Conservation (phyloP, 2,113 vertebrate species). For the Dromas ardeola region DNA sequence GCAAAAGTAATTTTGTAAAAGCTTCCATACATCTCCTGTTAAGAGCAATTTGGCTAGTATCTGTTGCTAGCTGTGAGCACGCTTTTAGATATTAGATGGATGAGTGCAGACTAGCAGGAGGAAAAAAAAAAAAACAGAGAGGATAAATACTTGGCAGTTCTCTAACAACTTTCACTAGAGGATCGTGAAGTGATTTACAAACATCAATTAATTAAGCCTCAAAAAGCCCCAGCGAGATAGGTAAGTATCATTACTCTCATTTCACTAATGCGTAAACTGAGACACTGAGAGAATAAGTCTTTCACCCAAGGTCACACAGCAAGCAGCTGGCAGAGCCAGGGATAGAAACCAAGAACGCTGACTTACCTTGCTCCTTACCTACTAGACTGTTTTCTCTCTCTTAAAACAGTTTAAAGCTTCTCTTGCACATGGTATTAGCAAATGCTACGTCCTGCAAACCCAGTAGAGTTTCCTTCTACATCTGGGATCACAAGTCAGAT, state of each 20-base stretch:
- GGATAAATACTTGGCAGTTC: constrained; percentile 58
- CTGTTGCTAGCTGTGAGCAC: constrained; percentile 17
- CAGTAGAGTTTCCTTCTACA: background rate
- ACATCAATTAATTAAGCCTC: constrained; percentile 63
- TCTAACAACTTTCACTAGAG: constrained; percentile 41
- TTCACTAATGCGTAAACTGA: constrained; percentile 57
- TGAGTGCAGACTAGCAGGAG: constrained; percentile 16
- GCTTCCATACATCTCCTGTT: constrained; percentile 4
- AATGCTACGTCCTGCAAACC: background rate
- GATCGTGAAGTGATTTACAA: constrained; percentile 59
- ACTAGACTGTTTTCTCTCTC: background rate
- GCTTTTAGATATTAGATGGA: constrained; percentile 61
- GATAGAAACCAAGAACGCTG: background rate
- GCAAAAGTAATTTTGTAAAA: constrained; percentile 46
- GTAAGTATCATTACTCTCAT: constrained; percentile 63
- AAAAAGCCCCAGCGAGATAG: constrained; percentile 33
- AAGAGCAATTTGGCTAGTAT: constrained; percentile 58
- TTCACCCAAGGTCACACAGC: constrained; percentile 51
- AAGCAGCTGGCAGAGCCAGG: constrained; percentile 33
- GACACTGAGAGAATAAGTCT: constrained; percentile 24
- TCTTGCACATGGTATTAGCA: background rate
- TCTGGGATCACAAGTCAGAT: background rate
- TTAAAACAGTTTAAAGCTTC: background rate
- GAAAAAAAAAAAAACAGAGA: background rate
- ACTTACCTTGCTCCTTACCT: background rate